phyloP scores from a whole-genome alignment of 1,140 invertebrate species.

The Caenorhabditis remanei region DNA sequence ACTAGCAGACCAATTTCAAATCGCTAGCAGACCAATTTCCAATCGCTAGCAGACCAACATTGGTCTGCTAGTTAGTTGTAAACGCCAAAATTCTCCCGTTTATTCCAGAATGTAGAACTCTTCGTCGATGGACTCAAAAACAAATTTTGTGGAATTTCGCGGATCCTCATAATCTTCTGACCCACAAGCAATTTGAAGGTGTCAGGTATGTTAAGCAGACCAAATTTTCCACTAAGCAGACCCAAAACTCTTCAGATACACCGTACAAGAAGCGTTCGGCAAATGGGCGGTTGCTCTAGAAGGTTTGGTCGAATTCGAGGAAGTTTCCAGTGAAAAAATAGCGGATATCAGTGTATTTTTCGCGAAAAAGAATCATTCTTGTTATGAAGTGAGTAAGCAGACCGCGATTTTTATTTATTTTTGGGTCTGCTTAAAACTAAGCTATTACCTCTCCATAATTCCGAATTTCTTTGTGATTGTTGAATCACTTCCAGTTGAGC shows the following conservation, averaged over 20 bases:
- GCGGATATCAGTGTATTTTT: slow-evolving; percentile 17
- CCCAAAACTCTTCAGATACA: background rate
- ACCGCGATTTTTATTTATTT: no score
- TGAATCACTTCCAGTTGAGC: background rate
- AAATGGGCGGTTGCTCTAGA: background rate
- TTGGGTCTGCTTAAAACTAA: no score
- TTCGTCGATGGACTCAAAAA: background rate
- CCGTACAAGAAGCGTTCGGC: background rate
- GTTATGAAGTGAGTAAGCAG: slow-evolving; percentile 8
- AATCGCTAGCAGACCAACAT: background rate
- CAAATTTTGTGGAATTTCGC: background rate
- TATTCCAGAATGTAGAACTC: slow-evolving; percentile 2
- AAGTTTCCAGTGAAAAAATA: background rate
- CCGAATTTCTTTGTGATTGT: background rate
- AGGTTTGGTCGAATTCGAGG: slow-evolving; percentile 14
- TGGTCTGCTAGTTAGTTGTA: background rate
- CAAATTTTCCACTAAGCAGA: no score
- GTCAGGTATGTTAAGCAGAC: background rate
- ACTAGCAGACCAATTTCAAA: no score
- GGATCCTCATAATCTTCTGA: background rate
- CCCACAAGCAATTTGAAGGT: background rate
- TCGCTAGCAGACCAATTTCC: background rate
- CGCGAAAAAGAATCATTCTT: slow-evolving; percentile 45
- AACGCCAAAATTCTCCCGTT: background rate
- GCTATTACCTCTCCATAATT: background rate